Percentiles rank a stretch among this genome's conserved stretches.
Conservation (phyloP, 2,113 vertebrate genomes). For the Scophthalmus maximus region DNA sequence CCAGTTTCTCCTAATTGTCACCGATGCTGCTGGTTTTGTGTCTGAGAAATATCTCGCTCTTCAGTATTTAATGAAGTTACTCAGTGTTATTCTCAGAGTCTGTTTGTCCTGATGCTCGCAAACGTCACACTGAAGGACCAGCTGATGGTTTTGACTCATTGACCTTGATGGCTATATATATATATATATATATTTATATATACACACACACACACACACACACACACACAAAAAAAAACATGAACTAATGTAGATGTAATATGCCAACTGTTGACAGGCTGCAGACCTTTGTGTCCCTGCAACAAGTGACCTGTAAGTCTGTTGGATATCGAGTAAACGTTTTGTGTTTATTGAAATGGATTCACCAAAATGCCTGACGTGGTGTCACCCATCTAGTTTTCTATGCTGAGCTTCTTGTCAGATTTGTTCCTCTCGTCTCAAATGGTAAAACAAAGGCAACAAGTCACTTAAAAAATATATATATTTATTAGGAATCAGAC, state of each 20-base stretch:
- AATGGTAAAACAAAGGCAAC: background rate
- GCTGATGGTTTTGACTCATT: background rate
- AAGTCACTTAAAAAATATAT: too few species aligned
- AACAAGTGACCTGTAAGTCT: conserved; percentile 61
- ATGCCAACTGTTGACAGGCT: background rate
- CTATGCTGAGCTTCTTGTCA: too few species aligned
- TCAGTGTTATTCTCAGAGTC: conserved; percentile 10
- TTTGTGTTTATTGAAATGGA: background rate
- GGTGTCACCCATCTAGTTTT: background rate
- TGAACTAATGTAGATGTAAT: background rate
- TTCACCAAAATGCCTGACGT: background rate
- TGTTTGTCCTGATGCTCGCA: background rate
- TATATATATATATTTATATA: too few species aligned
- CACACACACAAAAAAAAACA: background rate
- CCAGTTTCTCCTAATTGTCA: too few species aligned
- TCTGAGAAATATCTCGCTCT: background rate
- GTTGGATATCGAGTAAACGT: too few species aligned
- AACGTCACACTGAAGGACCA: background rate
- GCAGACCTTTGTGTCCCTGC: conserved; percentile 29
- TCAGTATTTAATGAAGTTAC: conserved; percentile 34
- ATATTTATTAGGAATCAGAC: background rate
- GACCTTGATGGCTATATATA: too few species aligned
- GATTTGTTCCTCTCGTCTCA: background rate
- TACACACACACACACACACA: background rate
- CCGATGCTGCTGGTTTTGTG: background rate